Evolutionary conservation across 1,140 invertebrate species (phyloP), one percentile per base, ranked within the genome.

Genomic region (Elymnias hypermnestra): DNA sequence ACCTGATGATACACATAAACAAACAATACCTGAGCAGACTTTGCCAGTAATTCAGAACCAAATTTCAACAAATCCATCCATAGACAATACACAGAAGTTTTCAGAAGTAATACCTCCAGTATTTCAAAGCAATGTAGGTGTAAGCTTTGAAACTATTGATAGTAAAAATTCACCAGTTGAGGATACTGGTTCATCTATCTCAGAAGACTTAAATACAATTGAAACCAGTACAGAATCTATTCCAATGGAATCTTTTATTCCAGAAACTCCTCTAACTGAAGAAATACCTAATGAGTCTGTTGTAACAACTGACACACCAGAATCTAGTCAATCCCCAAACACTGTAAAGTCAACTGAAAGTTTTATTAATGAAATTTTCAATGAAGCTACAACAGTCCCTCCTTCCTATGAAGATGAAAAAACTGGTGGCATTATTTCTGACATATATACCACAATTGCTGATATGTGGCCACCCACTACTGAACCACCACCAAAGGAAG

Each of bases 401-500:
- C 45, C 51, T 10, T n/a, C 38, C 17, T 40, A 10, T 25, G 13
- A 51, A 54, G 59, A 67, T 26, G 56, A 68, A 14, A 63, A 29
- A 13, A 47, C 38, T 13, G 59, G 63, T 44, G 57, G 63, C 12
- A 62, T 75, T 13, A 41, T 82, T 2, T 69, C 74, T 36, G 63
- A 54, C 35, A 64, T 82, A 26, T 77, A 67, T 31, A 57, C 69
- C 28, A 70, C 65, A 37, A 44, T 82, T 35, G 57, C 63, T 25
- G 63, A 72, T 35, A 59, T 82, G n/a, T 69, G 53, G 49, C 58
- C 63, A n/a, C 49, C 67, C 2, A 45, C 59, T 37, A 61, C 69
- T 14, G 67, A 73, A 39, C 1, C 49, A 31, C 65, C 74, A 2
- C 56, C 56, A 31, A 60, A 77, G 39, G 52, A 42, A 33, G 58